These are phyloP conservation scores for Heterocephalus glaber DNA, from an alignment of 2,113 vertebrate genomes.

Conservation along the genomic window DNA sequence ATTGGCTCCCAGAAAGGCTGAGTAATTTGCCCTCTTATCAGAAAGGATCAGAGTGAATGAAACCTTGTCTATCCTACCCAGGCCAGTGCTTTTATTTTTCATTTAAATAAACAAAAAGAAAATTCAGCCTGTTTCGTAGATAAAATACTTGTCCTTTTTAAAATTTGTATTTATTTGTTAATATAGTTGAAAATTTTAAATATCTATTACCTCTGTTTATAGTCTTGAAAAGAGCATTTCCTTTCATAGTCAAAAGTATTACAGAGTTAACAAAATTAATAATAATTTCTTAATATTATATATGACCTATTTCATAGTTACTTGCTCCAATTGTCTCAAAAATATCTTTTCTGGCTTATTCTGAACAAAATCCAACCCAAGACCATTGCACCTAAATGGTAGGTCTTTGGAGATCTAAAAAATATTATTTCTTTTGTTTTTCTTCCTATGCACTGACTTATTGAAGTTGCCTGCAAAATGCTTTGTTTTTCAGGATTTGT, in stretches of 20 bases:
- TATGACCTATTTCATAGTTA: background rate
- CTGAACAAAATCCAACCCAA: background rate
- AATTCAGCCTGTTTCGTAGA: background rate
- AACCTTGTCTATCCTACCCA: background rate
- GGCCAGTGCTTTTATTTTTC: background rate
- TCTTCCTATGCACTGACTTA: background rate
- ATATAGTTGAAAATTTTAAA: background rate
- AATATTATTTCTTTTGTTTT: background rate
- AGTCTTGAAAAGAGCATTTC: background rate
- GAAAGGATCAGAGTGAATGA: background rate
- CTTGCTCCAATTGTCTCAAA: background rate
- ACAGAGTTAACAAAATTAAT: background rate
- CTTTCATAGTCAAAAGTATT: background rate
- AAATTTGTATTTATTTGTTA: background rate
- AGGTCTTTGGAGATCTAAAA: background rate
- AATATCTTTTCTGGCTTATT: background rate
- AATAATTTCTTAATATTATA: background rate
- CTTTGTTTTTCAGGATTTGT: background rate
- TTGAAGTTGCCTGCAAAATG: background rate
- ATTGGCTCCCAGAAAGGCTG: background rate
- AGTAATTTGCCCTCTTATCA: background rate
- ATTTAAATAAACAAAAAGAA: constrained; percentile 17
- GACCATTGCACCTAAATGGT: background rate
- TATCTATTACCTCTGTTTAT: background rate
- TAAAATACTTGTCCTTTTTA: background rate